phyloP scores from a whole-genome alignment of 2,888 invertebrate genomes.

The Apamea crenata region DNA sequence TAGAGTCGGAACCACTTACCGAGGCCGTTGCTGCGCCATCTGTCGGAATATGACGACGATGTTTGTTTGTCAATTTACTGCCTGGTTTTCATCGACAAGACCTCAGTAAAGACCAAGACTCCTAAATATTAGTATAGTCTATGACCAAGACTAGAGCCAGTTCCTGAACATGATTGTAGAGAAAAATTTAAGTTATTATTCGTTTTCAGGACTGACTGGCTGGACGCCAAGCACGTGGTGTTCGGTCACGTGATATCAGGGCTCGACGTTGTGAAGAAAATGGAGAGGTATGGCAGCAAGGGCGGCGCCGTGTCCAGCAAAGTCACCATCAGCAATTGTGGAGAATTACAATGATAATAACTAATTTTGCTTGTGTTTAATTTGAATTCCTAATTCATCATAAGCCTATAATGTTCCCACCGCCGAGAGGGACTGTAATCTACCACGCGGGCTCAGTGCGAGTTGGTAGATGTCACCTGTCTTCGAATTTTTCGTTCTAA shows the following conservation, averaged over 20 bases:
- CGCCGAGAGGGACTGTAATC: too few species aligned
- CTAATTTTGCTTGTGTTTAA: conserved; percentile 42
- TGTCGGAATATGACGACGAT: background rate
- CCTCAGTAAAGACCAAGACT: background rate
- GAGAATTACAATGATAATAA: conserved; percentile 93
- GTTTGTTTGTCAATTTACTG: background rate
- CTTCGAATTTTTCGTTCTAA: too few species aligned
- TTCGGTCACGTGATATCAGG: conserved; percentile 99
- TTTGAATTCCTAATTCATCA: conserved; percentile 11
- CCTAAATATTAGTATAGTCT: too few species aligned
- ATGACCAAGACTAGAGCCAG: too few species aligned
- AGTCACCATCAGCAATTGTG: conserved; percentile 95
- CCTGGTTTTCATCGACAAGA: background rate
- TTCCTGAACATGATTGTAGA: background rate
- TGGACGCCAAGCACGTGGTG: conserved; percentile 99
- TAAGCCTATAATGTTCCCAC: too few species aligned
- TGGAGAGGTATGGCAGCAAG: conserved; percentile 97
- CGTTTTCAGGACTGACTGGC: conserved; percentile 93
- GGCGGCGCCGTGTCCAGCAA: conserved; percentile 94
- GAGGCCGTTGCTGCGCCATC: background rate
- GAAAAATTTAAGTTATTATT: conserved; percentile 18
- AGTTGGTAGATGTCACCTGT: too few species aligned
- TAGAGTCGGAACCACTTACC: background rate
- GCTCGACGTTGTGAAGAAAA: conserved; percentile 97
- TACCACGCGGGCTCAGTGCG: too few species aligned